Conservation (phyloP, 2,888 invertebrate genomes). For the Drosophila melanosoma region DNA sequence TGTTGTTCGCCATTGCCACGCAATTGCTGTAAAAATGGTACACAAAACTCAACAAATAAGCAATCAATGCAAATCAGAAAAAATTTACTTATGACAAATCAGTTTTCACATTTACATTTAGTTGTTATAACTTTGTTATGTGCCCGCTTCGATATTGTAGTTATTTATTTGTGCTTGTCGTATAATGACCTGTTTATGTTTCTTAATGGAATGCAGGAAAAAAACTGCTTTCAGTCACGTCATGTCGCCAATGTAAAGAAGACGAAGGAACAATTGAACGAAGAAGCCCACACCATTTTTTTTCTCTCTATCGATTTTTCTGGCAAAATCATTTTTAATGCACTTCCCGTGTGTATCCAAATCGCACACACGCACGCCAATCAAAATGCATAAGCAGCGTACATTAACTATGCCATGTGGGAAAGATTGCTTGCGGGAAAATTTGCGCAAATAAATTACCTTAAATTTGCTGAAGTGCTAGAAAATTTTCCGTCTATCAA, state of each 20-base stretch:
- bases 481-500: conserved; percentile 60
- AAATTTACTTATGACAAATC: conserved; percentile 50
- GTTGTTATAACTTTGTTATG: conserved; percentile 47
- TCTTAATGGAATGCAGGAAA: conserved; percentile 69
- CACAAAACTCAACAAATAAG: conserved; percentile 64
- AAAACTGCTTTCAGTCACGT: conserved; percentile 80
- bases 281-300: conserved; percentile 66
- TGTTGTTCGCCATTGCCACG: conserved; percentile 88
- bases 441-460: conserved; percentile 54
- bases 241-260: conserved; percentile 55
- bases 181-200: conserved; percentile 72
- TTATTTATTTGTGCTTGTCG: conserved; percentile 75
- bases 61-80: conserved; percentile 62
- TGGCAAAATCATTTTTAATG: conserved; percentile 29
- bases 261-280: not conserved
- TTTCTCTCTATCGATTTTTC: conserved; percentile 67
- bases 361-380: conserved; percentile 36
- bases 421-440: conserved; percentile 2
- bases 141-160: conserved; percentile 29
- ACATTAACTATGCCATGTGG: conserved; percentile 8
- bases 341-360: conserved; percentile 45
- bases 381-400: conserved; percentile 10
- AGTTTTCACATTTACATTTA: conserved; percentile 68
- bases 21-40: conserved; percentile 54
- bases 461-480: conserved; percentile 39